Conservation (phyloP, 1,140 invertebrate species). For the Conus betulinus region DNA sequence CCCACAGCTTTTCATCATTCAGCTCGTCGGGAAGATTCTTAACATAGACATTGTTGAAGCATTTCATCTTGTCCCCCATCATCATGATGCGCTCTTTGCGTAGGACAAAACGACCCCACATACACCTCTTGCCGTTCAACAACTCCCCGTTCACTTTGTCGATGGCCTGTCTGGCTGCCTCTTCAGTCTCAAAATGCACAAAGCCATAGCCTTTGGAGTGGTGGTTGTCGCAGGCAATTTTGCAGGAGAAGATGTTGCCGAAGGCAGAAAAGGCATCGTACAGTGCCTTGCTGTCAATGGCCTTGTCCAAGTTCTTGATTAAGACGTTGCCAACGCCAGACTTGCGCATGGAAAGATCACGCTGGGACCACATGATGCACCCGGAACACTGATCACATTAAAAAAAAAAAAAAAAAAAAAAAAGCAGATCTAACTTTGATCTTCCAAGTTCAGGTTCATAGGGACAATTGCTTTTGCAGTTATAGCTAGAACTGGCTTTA, state of each 20-base stretch:
- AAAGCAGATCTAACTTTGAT: slow-evolving; percentile 83
- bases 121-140: slow-evolving; percentile 89
- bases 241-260: slow-evolving; percentile 99
- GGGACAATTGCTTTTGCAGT: too few species aligned
- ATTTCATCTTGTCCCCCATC: slow-evolving; percentile 95
- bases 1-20: slow-evolving; percentile 91
- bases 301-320: slow-evolving; percentile 99
- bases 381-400: too few species aligned
- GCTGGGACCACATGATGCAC: slow-evolving; percentile 99
- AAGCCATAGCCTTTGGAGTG: slow-evolving; percentile 99
- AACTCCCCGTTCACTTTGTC: slow-evolving; percentile 97
- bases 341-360: slow-evolving; percentile 98
- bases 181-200: slow-evolving; percentile 99
- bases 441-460: slow-evolving; percentile 92
- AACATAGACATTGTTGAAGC: slow-evolving; percentile 99
- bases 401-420: too few species aligned
- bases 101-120: slow-evolving; percentile 97
- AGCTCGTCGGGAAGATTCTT: slow-evolving; percentile 99
- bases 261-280: slow-evolving; percentile 99
- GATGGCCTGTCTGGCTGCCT: slow-evolving; percentile 97
- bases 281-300: slow-evolving; percentile 99
- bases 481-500: too few species aligned
- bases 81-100: slow-evolving; percentile 96
- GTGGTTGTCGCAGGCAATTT: slow-evolving; percentile 96
- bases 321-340: slow-evolving; percentile 99